Evolutionary conservation across 2,797 vertebrate species (phyloP).

Genomic region (Coregonus ussuriensis): DNA sequence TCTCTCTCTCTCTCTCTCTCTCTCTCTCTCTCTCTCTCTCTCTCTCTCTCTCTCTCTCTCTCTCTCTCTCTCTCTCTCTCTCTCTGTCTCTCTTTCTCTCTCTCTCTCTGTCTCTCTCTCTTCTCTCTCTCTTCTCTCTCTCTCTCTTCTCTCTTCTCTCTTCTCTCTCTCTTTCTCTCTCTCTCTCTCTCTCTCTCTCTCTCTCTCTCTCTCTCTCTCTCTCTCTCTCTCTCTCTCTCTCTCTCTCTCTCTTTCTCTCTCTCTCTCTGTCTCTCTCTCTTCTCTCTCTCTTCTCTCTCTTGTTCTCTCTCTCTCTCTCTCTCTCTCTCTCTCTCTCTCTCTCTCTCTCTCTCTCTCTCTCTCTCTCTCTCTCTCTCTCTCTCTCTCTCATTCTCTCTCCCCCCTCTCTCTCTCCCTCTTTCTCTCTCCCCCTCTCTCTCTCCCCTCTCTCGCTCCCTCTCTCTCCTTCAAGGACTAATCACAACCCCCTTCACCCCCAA

Average conservation of each 20-base stretch:
- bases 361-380: not conserved
- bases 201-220: too few species aligned
- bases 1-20: too few species aligned
- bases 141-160: too few species aligned
- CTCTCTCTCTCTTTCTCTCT: not conserved
- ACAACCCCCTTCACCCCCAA: not conserved
- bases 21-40: too few species aligned
- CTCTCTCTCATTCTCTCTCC: slow-evolving; percentile 23
- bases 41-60: too few species aligned
- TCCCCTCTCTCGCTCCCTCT: not conserved
- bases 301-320: too few species aligned
- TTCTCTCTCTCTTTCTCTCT: too few species aligned
- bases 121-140: too few species aligned
- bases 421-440: too few species aligned
- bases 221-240: not conserved
- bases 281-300: slow-evolving; percentile 4
- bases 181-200: slow-evolving; percentile 12
- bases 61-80: too few species aligned
- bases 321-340: not conserved
- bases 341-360: not conserved
- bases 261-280: not conserved
- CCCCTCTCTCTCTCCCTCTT: not conserved
- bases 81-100: too few species aligned
- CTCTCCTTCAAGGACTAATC: not conserved
- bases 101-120: too few species aligned